These are phyloP conservation scores for Pipistrellus kuhlii DNA, from an alignment of 2,797 vertebrate species.

Conservation along the genomic window DNA sequence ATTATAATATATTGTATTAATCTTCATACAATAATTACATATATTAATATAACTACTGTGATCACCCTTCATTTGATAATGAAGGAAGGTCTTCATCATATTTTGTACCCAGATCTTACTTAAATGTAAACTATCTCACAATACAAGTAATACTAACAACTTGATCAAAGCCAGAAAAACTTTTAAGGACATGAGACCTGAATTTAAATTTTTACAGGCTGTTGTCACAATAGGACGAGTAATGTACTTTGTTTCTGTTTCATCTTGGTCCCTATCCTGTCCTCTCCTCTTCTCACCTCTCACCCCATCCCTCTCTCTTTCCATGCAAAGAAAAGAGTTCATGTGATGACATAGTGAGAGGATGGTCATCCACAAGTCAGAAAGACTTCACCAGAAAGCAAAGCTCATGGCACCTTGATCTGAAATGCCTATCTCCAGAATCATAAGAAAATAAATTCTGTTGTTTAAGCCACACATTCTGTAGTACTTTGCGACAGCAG, in stretches of 20 bases:
- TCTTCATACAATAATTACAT: not conserved
- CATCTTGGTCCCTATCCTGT: not conserved
- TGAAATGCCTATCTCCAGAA: not conserved
- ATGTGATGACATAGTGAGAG: not conserved
- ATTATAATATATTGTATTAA: conserved; percentile 2
- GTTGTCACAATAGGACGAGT: not conserved
- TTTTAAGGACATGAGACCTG: not conserved
- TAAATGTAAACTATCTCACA: not conserved
- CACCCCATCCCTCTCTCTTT: not conserved
- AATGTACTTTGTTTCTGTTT: not conserved
- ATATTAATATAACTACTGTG: not conserved
- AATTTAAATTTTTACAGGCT: not conserved
- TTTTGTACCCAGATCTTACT: not conserved
- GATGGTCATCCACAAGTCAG: not conserved
- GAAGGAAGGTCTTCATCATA: not conserved
- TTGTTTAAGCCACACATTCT: not conserved
- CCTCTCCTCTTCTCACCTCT: not conserved
- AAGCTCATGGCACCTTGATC: not conserved
- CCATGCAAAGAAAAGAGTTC: not conserved
- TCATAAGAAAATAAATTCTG: not conserved
- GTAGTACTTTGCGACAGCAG: not conserved
- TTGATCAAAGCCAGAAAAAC: not conserved
- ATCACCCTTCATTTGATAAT: not conserved
- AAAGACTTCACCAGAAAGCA: not conserved
- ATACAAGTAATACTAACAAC: not conserved